Conservation (phyloP, 2,888 invertebrate species). For the Callyntrura sp. region DNA sequence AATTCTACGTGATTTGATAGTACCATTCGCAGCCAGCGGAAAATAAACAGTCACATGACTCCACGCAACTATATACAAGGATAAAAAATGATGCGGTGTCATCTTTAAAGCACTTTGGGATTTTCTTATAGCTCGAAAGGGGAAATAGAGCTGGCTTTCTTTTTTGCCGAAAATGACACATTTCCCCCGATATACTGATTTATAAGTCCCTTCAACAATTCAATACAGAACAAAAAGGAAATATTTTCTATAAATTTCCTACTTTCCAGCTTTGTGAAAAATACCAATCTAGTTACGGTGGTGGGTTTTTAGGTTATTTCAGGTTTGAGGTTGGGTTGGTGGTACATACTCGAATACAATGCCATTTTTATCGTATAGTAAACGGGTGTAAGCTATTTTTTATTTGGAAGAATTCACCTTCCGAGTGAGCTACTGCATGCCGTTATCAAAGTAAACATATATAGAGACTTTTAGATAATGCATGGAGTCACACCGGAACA, state of each 20-base stretch:
- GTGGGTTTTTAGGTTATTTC: not conserved
- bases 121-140: not conserved
- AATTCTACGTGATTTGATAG: no score
- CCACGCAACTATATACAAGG: not conserved
- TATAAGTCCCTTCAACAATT: conserved; percentile 26
- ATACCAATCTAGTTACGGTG: no score
- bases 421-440: no score
- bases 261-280: no score
- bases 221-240: not conserved
- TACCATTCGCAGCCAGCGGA: no score
- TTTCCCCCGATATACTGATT: no score
- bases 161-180: not conserved
- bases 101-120: conserved; percentile 54
- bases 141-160: not conserved
- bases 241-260: not conserved
- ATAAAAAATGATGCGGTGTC: conserved; percentile 49
- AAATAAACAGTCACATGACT: no score
- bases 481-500: no score
- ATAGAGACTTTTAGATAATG: no score
- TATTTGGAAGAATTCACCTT: no score
- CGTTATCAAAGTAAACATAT: no score
- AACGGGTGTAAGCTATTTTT: not conserved
- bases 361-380: not conserved
- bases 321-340: conserved; percentile 42
- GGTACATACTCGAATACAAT: conserved; percentile 15